Evolutionary conservation across 2,797 vertebrate genomes (phyloP), one percentile per base, ranked within the genome.

Genomic region (Gambusia yucatana): DNA sequence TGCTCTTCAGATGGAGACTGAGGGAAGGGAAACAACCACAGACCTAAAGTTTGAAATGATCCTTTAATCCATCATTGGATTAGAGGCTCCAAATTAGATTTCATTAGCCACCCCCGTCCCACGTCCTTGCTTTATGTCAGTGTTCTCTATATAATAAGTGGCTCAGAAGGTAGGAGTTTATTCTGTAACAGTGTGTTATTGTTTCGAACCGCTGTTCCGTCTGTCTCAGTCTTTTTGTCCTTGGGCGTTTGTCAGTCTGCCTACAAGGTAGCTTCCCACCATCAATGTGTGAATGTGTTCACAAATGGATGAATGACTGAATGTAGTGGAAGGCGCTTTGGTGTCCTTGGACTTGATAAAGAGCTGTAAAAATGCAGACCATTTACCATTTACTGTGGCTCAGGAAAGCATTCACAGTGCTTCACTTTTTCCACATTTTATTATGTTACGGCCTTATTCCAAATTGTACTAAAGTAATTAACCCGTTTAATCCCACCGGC

Each of bases 291-390:
- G 55, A 28, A 28, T 57, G 25, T n/a, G 4, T 28, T n/a, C 48
- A 50, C 48, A 50, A 57, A 57, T 59, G 55, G 55, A 1, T 59
- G 55, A 59, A 59, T 59, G 55, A 28, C 25, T 59, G 55, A 59
- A 28, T 59, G 55, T 57, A 13, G 55, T 57, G 55, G n/a, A 28
- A 57, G n/a, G 55, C 10, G n/a, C 55, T 30, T 28, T 28, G n/a
- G 55, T 28, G 55, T 59, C 55, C 55, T 59, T 59, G 55, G 55
- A 59, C n/a, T 59, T 59, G 11, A 59, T 28, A 59, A 59, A 59
- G n/a, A n/a, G 55, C 55, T 59, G 11, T 28, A 59, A 28, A 59
- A 59, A 59, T 59, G 25, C 55, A 59, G 55, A 59, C 55, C n/a
- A 59, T 59, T n/a, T 57, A 57, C 52, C 55, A 13, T 57, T 28